Conservation (phyloP, 2,888 invertebrate species). For the Dastarcus helophoroides region DNA sequence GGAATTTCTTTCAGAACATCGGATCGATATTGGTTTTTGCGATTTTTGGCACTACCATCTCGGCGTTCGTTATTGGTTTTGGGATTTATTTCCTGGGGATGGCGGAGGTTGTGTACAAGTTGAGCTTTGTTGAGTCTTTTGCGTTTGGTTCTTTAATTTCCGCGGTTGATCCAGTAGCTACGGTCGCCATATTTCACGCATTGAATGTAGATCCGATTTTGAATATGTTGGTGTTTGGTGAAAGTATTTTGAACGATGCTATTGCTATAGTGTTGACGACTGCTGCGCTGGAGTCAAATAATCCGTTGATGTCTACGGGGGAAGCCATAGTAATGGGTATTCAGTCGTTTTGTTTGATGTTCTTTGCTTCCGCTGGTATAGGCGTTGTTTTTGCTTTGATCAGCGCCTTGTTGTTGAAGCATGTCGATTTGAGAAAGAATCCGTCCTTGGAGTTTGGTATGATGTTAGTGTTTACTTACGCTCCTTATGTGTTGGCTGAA, state of each 20-base stretch:
- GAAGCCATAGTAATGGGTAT: slow-evolving; percentile 82
- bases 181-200: slow-evolving; percentile 97
- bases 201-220: slow-evolving; percentile 93
- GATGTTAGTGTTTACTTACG: slow-evolving; percentile 97
- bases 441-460: slow-evolving; percentile 97
- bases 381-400: slow-evolving; percentile 90
- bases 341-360: slow-evolving; percentile 89
- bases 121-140: slow-evolving; percentile 94
- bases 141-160: slow-evolving; percentile 97
- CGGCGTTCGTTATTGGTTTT: slow-evolving; percentile 92
- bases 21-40: slow-evolving; percentile 98
- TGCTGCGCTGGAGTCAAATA: slow-evolving; percentile 63
- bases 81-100: slow-evolving; percentile 90
- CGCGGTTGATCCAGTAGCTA: slow-evolving; percentile 98
- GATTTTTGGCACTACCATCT: slow-evolving; percentile 92
- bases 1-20: slow-evolving; percentile 93
- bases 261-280: slow-evolving; percentile 96
- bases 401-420: slow-evolving; percentile 85
- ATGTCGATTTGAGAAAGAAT: slow-evolving; percentile 91
- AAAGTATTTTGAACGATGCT: slow-evolving; percentile 94
- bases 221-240: slow-evolving; percentile 98
- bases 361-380: slow-evolving; percentile 95
- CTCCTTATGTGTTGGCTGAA: slow-evolving; percentile 96
- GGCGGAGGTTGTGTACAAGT: slow-evolving; percentile 80
- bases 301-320: slow-evolving; percentile 56